Evolutionary conservation across 2,888 invertebrate genomes (phyloP).

Genomic region (Eupithecia abbreviata): DNA sequence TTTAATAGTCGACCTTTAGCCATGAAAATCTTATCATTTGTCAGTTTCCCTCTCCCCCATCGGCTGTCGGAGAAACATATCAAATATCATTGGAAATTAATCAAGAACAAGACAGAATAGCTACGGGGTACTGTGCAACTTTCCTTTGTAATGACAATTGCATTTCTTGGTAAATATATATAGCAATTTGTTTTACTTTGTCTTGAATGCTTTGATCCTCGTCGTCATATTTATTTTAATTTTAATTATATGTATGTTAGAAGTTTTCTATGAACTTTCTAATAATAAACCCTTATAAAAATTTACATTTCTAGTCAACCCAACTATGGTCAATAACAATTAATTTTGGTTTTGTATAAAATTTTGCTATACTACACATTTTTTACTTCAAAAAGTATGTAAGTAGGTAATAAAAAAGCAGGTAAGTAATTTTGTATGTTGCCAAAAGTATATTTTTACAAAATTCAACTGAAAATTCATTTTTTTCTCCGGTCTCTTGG

Average conservation of each 20-base stretch:
- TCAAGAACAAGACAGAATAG: constrained; percentile 59
- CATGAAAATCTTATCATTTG: constrained; percentile 78
- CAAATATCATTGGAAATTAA: constrained; percentile 81
- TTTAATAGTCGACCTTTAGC: constrained; percentile 64
- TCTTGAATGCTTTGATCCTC: constrained; percentile 40
- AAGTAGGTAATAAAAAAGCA: background rate
- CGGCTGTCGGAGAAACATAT: constrained; percentile 73
- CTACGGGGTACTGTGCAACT: constrained; percentile 51
- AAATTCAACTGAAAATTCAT: constrained; percentile 23
- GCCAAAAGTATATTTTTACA: background rate
- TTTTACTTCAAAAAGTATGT: background rate
- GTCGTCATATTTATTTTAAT: background rate
- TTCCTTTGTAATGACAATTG: constrained; percentile 47
- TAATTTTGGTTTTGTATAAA: background rate
- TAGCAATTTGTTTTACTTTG: constrained; percentile 41
- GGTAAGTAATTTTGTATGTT: background rate
- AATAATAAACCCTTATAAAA: background rate
- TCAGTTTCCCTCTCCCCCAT: constrained; percentile 68
- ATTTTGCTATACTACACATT: background rate
- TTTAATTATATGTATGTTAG: background rate
- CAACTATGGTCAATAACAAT: background rate
- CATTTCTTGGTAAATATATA: constrained; percentile 43
- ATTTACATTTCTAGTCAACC: background rate
- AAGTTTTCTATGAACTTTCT: background rate
- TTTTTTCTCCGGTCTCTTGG: constrained; percentile 37